Percentiles rank a stretch among this genome's conserved stretches.
Evolutionary conservation across 2,797 vertebrate genomes (phyloP).

Genomic region (Clamator glandarius): DNA sequence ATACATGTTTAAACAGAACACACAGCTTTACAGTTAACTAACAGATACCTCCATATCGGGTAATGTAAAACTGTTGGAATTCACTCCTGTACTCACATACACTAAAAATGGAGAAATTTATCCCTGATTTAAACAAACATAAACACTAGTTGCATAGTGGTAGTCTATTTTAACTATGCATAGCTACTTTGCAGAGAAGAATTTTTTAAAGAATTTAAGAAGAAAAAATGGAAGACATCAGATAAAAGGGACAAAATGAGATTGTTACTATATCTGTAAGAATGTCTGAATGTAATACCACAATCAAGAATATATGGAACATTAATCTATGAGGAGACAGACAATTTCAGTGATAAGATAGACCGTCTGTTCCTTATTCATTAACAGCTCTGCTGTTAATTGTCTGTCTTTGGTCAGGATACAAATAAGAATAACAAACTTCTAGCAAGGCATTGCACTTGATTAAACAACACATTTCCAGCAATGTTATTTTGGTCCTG

Average conservation of each 20-base stretch:
- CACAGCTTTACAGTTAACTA: neutral
- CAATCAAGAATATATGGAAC: neutral
- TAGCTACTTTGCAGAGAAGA: neutral
- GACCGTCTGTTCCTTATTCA: neutral
- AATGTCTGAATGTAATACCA: neutral
- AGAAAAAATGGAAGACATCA: neutral
- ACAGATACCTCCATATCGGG: neutral
- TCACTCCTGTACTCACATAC: neutral
- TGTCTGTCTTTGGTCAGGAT: neutral
- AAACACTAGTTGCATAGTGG: accelerated
- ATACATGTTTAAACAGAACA: neutral
- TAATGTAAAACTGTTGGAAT: neutral
- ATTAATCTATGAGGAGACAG: neutral
- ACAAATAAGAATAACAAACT: neutral
- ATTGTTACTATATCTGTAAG: neutral
- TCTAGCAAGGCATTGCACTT: neutral
- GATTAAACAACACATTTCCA: neutral
- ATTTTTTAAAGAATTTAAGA: neutral
- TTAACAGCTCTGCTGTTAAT: neutral
- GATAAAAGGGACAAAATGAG: neutral
- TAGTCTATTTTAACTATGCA: neutral
- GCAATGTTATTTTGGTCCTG: neutral
- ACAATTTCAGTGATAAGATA: neutral
- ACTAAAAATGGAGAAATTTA: neutral
- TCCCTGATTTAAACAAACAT: neutral